A percentile compares a stretch with the other conserved stretches of the same genome.
Conservation (phyloP, 2,113 vertebrate genomes). For the Genyomyrus donnyi region DNA sequence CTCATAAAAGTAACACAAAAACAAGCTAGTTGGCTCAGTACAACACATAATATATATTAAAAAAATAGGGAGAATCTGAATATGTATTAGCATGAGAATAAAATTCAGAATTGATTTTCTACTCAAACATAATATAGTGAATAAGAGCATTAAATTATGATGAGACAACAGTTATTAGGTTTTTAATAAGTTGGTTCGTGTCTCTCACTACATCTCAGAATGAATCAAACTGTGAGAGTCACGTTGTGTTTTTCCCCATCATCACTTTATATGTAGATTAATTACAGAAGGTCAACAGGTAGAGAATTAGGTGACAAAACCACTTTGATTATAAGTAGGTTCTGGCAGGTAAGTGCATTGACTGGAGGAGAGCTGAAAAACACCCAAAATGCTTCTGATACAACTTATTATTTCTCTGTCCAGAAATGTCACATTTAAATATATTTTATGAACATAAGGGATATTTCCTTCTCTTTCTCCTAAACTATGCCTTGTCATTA, state of each 20-base stretch:
- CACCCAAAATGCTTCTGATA: not conserved
- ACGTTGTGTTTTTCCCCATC: not conserved
- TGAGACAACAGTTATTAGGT: not conserved
- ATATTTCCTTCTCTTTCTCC: not conserved
- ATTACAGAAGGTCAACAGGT: not conserved
- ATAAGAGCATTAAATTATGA: not conserved
- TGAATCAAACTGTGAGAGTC: not conserved
- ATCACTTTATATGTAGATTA: not conserved
- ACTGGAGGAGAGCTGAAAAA: not conserved
- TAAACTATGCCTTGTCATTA: not conserved
- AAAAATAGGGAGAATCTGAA: not conserved
- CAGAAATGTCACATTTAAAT: not conserved
- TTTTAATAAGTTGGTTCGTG: not conserved
- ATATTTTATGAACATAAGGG: not conserved
- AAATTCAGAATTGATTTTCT: not conserved
- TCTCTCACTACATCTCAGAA: not conserved
- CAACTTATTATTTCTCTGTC: not conserved
- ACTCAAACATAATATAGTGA: not conserved
- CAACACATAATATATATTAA: not conserved
- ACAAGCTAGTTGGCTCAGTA: not conserved
- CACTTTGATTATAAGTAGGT: not conserved
- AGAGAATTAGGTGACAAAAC: not conserved
- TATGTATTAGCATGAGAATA: not conserved
- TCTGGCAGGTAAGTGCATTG: not conserved
- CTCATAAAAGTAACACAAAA: slow-evolving; percentile 13